Evolutionary conservation across 2,888 invertebrate species (phyloP).

Genomic region (Melinaea marsaeus): DNA sequence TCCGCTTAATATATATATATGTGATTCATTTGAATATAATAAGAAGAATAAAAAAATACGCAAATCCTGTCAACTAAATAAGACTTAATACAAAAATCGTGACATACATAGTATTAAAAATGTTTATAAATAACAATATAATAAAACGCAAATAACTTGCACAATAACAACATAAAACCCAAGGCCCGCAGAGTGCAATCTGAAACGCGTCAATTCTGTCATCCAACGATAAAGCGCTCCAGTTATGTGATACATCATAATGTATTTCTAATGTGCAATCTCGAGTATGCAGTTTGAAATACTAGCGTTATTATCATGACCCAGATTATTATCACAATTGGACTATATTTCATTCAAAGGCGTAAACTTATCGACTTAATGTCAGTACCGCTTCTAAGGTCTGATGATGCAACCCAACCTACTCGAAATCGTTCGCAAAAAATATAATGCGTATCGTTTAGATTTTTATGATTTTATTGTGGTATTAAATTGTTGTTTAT

Average conservation of each 20-base stretch:
- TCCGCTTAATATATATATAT: too few relatives aligned
- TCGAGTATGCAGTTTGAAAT: background rate
- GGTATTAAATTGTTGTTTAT: constrained; percentile 2
- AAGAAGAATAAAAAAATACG: too few relatives aligned
- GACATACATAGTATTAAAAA: too few relatives aligned
- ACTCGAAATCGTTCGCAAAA: constrained; percentile 16
- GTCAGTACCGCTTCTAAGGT: constrained; percentile 19
- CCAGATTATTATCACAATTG: constrained; percentile 8
- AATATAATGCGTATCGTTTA: background rate
- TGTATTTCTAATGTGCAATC: constrained; percentile 27
- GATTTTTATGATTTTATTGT: constrained; percentile 1
- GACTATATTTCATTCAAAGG: constrained; percentile 44
- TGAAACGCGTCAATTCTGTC: constrained; percentile 16
- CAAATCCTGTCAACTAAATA: too few relatives aligned
- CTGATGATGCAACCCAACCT: constrained; percentile 25
- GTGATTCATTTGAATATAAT: too few relatives aligned
- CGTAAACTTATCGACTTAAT: constrained; percentile 18
- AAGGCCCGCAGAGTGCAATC: constrained; percentile 9
- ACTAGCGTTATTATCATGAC: constrained; percentile 10
- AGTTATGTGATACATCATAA: constrained; percentile 23
- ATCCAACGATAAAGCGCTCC: constrained; percentile 20
- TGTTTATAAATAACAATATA: background rate
- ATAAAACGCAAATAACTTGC: background rate
- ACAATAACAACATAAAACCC: background rate
- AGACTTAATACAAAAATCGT: too few relatives aligned